Evolutionary conservation across 2,888 invertebrate species (phyloP).

Genomic region (Cartodere bifasciata): DNA sequence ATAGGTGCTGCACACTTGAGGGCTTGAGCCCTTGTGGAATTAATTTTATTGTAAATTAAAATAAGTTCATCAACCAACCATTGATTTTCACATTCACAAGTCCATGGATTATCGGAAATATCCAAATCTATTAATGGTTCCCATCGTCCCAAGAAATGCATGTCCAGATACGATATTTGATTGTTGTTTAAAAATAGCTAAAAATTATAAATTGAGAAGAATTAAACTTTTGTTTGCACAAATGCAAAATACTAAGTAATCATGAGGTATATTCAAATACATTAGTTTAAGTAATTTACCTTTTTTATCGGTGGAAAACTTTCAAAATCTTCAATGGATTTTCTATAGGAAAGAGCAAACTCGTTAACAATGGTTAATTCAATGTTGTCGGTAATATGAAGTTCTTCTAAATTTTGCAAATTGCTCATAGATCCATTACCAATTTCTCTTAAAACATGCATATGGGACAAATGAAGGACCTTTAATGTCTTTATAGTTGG

Average conservation of each 20-base stretch:
- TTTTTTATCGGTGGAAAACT: slow-evolving; percentile 53
- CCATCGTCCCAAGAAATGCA: slow-evolving; percentile 55
- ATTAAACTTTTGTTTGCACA: background rate
- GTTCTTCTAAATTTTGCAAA: slow-evolving; percentile 40
- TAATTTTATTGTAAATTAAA: slow-evolving; percentile 37
- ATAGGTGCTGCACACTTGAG: slow-evolving; percentile 54
- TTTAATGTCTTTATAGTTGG: slow-evolving; percentile 48
- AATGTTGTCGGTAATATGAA: slow-evolving; percentile 53
- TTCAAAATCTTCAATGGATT: slow-evolving; percentile 31
- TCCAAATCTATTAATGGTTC: slow-evolving; percentile 52
- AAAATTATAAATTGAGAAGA: slow-evolving; percentile 11
- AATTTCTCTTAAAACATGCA: slow-evolving; percentile 46
- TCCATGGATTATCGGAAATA: slow-evolving; percentile 60
- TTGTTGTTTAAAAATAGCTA: slow-evolving; percentile 64
- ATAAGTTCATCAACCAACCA: slow-evolving; percentile 60
- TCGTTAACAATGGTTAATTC: slow-evolving; percentile 45
- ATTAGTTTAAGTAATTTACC: slow-evolving; percentile 30
- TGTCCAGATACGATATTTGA: slow-evolving; percentile 52
- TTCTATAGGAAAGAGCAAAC: slow-evolving; percentile 41
- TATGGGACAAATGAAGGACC: slow-evolving; percentile 55
- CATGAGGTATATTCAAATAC: background rate
- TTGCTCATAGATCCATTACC: slow-evolving; percentile 43
- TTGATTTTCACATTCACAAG: slow-evolving; percentile 68
- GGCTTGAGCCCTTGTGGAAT: slow-evolving; percentile 33
- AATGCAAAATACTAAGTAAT: too few relatives aligned